Conservation (phyloP, 1,140 invertebrate species). For the Orius insidiosus region DNA sequence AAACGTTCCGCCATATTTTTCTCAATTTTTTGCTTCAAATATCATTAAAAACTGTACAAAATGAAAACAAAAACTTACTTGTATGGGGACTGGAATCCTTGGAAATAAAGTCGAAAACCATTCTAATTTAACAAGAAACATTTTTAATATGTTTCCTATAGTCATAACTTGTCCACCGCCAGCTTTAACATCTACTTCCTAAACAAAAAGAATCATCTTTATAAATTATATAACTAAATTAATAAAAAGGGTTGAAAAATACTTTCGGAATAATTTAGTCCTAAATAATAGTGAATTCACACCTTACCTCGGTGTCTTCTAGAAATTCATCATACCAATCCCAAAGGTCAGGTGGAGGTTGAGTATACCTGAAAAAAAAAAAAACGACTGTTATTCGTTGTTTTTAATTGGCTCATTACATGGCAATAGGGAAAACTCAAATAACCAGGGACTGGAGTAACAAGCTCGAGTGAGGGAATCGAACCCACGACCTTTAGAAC, state of each 20-base stretch:
- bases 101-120: conserved; percentile 98
- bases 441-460: too few species aligned
- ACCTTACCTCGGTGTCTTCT: conserved; percentile 71
- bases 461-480: too few species aligned
- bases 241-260: not conserved
- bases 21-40: conserved; percentile 15
- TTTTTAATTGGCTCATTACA: too few species aligned
- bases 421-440: too few species aligned
- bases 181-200: conserved; percentile 91
- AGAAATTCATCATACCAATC: conserved; percentile 95
- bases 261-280: not conserved
- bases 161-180: conserved; percentile 88
- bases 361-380: conserved; percentile 84
- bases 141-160: conserved; percentile 83
- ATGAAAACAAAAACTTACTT: conserved; percentile 36
- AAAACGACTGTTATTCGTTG: too few species aligned
- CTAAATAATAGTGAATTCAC: conserved; percentile 10
- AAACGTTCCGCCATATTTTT: conserved; percentile 10
- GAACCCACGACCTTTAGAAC: too few species aligned
- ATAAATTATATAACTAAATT: not conserved
- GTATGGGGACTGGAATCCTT: conserved; percentile 96
- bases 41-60: too few species aligned
- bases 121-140: conserved; percentile 89
- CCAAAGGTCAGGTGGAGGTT: conserved; percentile 87
- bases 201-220: conserved; percentile 9